Percentiles rank a stretch among this genome's conserved stretches.
Conservation (phyloP, 2,113 vertebrate species). For the Odobenus rosmarus region DNA sequence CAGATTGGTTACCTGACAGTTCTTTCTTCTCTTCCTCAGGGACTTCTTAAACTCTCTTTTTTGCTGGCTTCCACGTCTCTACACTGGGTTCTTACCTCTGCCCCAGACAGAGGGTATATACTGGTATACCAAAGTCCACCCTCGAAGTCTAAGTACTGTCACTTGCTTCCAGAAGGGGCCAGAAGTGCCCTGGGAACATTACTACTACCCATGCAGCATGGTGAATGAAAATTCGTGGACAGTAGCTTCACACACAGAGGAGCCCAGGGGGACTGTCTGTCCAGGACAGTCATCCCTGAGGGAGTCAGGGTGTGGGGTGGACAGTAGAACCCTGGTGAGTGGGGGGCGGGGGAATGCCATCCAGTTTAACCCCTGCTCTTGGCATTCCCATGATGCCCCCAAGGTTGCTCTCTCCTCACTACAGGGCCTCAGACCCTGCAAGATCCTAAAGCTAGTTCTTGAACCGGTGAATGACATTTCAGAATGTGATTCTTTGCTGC, state of each 20-base stretch:
- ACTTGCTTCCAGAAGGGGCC: background rate
- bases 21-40: background rate
- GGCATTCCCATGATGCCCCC: background rate
- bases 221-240: background rate
- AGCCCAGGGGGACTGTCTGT: background rate
- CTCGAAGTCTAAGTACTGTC: background rate
- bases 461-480: background rate
- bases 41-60: background rate
- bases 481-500: background rate
- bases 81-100: background rate
- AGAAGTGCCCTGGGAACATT: background rate
- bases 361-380: background rate
- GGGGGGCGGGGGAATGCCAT: background rate
- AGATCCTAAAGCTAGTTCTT: background rate
- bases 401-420: background rate
- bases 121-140: background rate
- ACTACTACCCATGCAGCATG: background rate
- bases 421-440: background rate
- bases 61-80: background rate
- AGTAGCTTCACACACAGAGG: no score
- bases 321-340: background rate
- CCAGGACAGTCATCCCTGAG: background rate
- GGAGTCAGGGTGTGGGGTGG: accelerated
- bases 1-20: background rate
- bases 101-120: background rate